Evolutionary conservation across 2,113 vertebrate genomes (phyloP).

Genomic region (Scartelaos histophorus): DNA sequence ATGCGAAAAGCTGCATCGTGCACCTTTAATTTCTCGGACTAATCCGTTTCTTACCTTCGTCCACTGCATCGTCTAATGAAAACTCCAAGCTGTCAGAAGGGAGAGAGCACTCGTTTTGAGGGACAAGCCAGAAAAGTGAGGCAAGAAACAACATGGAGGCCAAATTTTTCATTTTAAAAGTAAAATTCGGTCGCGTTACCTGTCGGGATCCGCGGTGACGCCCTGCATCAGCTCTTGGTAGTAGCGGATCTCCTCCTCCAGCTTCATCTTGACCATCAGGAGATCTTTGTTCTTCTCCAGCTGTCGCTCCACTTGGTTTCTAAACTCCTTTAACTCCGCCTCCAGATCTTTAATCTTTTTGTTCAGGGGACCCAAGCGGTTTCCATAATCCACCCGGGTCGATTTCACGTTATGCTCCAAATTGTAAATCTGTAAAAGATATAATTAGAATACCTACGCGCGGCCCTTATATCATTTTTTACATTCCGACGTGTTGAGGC

Average conservation of each 20-base stretch:
- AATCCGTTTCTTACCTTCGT: conserved; percentile 49
- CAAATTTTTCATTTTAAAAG: neutral
- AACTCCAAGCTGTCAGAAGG: conserved; percentile 67
- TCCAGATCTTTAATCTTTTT: conserved; percentile 49
- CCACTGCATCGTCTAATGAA: conserved; percentile 61
- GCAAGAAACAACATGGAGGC: neutral
- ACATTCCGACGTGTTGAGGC: neutral
- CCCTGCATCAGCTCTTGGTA: conserved; percentile 71
- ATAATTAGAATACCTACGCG: neutral
- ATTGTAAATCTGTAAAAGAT: conserved; percentile 61
- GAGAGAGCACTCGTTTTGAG: conserved; percentile 32
- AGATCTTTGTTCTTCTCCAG: conserved; percentile 68
- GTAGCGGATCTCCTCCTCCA: conserved; percentile 74
- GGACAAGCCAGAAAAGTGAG: too few relatives aligned
- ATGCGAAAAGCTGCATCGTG: neutral
- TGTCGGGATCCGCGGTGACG: conserved; percentile 12
- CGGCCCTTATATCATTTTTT: neutral
- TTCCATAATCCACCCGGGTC: conserved; percentile 44
- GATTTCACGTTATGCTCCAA: conserved; percentile 64
- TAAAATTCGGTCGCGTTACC: conserved; percentile 21
- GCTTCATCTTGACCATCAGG: conserved; percentile 78
- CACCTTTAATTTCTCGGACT: neutral
- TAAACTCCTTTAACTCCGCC: conserved; percentile 66
- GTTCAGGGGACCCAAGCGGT: conserved; percentile 51
- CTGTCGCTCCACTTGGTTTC: conserved; percentile 67